Base-by-base conservation (phyloP, 2,113 vertebrate genomes). In the Cephalopterus ornatus region DNA sequence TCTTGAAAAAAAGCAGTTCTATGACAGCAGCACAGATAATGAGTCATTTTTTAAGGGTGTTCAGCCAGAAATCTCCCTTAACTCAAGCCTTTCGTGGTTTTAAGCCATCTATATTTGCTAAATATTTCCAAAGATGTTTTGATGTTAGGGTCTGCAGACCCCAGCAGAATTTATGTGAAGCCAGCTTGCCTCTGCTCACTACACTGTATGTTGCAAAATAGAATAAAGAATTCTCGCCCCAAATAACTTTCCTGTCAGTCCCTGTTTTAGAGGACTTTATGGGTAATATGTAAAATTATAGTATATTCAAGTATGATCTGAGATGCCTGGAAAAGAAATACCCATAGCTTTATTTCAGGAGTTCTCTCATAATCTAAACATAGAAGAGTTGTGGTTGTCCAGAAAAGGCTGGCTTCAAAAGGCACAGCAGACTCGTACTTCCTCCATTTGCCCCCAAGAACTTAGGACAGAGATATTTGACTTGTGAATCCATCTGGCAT, bases 401-500 rank as follows among this genome's bases (percentile, higher is more conserved):
- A 27, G 62, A 33, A 59, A 11, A 72, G 53, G 23, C 30, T 84
- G 59, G 15, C 30, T 32, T 26, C 0, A 0, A 19, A 0, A 39
- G 77, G 41, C 41, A 32, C 50, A 58, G 61, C 66, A 71, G n/a
- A 18, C 11, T 80, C 41, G 9, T 13, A 2, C 26, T 46, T 62
- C 42, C 14, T 78, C 61, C 0, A 0, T 71, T 61, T 52, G 46
- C 20, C 35, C 49, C 20, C 15, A 58, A 19, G 44, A 70, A 33
- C 41, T 26, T 32, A 46, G 18, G 41, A 22, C 53, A 90, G 58
- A 59, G 88, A 61, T 47, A 39, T 11, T 33, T 93, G 68, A 24
- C 46, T 16, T 1, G 2, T 56, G 55, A 77, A n/a, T 84, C 73
- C 68, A 30, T 23, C 28, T 65, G 15, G 39, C 2, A 3, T 50